Evolutionary conservation across 1,140 invertebrate genomes (phyloP).

Genomic region (Ips nitidus): DNA sequence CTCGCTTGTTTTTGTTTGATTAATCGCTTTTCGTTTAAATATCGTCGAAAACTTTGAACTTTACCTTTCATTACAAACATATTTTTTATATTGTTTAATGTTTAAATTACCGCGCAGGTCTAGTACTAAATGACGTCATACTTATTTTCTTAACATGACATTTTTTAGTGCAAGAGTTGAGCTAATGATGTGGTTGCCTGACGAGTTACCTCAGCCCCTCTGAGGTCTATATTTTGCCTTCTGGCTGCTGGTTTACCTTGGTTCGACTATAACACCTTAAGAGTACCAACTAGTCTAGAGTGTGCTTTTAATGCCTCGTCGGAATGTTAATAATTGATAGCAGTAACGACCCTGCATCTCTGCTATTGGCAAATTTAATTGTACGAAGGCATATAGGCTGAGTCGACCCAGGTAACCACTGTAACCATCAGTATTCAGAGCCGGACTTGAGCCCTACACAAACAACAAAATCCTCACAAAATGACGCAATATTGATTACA

Average conservation of each 20-base stretch:
- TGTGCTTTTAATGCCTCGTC: conserved; percentile 14
- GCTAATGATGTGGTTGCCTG: conserved; percentile 5
- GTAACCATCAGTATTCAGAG: background rate
- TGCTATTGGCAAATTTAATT: conserved; percentile 10
- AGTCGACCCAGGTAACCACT: background rate
- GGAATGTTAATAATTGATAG: conserved; percentile 23
- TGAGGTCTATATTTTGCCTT: conserved; percentile 35
- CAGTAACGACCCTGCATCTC: conserved; percentile 12
- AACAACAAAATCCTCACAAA: background rate
- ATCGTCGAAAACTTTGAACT: conserved; percentile 23
- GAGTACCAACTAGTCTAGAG: conserved; percentile 24
- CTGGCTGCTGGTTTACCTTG: conserved; percentile 30
- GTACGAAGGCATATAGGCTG: conserved; percentile 11
- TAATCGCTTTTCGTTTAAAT: conserved; percentile 25
- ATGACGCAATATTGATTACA: background rate
- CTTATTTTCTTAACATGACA: too few relatives aligned
- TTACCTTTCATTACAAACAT: conserved; percentile 7
- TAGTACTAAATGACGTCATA: background rate
- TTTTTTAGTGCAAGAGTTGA: too few relatives aligned
- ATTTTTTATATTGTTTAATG: background rate
- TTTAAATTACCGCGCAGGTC: background rate
- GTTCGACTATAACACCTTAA: conserved; percentile 28
- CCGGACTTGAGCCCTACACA: background rate
- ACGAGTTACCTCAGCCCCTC: conserved; percentile 26
- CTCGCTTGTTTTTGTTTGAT: conserved; percentile 18